These are phyloP conservation scores for Hemithea aestivaria DNA, from an alignment of 2,888 invertebrate genomes.

Conservation along the genomic window DNA sequence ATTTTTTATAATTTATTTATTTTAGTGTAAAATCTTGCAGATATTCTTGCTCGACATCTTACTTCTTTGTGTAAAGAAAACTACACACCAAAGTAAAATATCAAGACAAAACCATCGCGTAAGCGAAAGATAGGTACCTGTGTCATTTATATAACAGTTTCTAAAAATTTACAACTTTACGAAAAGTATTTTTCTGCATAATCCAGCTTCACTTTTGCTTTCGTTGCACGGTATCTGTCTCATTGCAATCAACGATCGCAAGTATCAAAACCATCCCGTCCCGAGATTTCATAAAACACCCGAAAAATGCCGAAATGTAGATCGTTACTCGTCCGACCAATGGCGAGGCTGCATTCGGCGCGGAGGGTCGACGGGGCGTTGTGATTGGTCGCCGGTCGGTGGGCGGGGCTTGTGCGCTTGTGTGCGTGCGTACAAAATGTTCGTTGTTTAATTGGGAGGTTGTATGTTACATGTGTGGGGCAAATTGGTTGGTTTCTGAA, in stretches of 20 bases:
- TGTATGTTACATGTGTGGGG: conserved; percentile 38
- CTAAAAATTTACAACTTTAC: no score
- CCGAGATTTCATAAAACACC: conserved; percentile 68
- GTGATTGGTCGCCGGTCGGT: conserved; percentile 53
- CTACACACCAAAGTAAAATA: no score
- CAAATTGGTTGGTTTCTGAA: conserved; percentile 37
- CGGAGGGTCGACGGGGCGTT: conserved; percentile 52
- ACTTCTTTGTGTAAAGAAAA: no score
- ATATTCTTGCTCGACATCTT: no score
- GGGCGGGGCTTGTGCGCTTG: conserved; percentile 50
- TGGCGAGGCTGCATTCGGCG: conserved; percentile 45
- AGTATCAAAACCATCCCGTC: conserved; percentile 30
- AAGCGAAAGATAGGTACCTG: no score
- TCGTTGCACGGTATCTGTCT: no score
- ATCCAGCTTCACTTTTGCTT: no score
- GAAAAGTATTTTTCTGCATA: no score
- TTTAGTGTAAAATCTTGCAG: no score
- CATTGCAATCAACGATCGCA: conserved; percentile 10
- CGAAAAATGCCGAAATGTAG: conserved; percentile 65
- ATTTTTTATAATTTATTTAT: no score
- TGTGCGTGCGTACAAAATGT: conserved; percentile 53
- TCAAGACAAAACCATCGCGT: no score
- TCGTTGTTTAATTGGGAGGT: conserved; percentile 56
- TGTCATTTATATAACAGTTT: no score
- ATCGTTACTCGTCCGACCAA: conserved; percentile 64